Conservation (phyloP, 2,888 invertebrate species). For the Coremacera marginata region DNA sequence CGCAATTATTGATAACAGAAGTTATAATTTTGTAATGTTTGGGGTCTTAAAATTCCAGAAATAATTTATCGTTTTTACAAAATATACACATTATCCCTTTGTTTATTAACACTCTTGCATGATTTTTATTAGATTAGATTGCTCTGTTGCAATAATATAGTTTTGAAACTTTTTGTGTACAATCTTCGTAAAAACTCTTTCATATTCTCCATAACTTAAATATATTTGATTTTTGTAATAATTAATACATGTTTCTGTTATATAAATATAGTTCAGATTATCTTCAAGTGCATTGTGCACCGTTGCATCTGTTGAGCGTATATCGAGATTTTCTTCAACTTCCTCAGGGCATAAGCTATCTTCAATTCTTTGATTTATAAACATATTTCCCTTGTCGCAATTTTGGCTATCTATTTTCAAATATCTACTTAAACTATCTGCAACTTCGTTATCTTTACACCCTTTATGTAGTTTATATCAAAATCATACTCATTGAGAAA, state of each 20-base stretch:
- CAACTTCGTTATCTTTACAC: not conserved
- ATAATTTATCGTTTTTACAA: slow-evolving; percentile 18
- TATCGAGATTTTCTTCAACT: too few relatives aligned
- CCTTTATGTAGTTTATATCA: not conserved
- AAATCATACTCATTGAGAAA: not conserved
- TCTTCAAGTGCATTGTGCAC: too few relatives aligned
- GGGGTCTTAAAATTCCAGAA: slow-evolving; percentile 30
- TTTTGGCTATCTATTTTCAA: not conserved
- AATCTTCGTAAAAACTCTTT: slow-evolving; percentile 31
- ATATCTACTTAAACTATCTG: not conserved
- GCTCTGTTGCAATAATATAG: slow-evolving; percentile 4
- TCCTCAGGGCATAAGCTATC: not conserved
- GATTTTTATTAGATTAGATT: slow-evolving; percentile 3
- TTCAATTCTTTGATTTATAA: not conserved
- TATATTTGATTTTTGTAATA: too few relatives aligned
- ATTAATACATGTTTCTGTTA: too few relatives aligned
- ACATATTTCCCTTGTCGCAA: not conserved
- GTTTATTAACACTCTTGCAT: slow-evolving; percentile 19
- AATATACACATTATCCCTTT: slow-evolving; percentile 16
- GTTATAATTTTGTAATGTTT: slow-evolving; percentile 41
- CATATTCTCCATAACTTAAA: not conserved
- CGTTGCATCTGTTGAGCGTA: too few relatives aligned
- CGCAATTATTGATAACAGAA: slow-evolving; percentile 42
- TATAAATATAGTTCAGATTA: too few relatives aligned
- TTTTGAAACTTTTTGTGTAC: slow-evolving; percentile 36